Evolutionary conservation across 1,140 invertebrate species (phyloP), one percentile per base, ranked within the genome.

Genomic region (Pogonognathellus flavescens): DNA sequence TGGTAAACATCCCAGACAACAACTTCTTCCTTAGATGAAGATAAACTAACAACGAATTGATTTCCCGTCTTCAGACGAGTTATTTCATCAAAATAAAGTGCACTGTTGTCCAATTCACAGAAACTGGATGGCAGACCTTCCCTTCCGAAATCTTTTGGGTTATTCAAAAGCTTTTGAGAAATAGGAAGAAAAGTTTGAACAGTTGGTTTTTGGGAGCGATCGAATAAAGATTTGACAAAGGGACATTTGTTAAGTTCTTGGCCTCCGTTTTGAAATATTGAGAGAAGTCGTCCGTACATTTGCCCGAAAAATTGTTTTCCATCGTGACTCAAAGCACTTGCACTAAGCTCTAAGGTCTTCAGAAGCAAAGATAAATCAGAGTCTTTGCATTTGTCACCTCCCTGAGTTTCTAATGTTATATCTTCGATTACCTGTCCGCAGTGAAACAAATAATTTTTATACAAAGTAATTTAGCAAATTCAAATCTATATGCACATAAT

Each of bases 1-100:
- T 90, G 92, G 91, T 92, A 91, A 9, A 94, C 92, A 91, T 95
- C 93, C 95, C 95, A 96, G 7, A 97, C 95, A 88, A 93, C 94
- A 53, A 97, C 94, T 90, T 95, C 94, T 86, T 95, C 94, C 9
- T 93, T 90, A 76, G 94, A 92, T 0, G 94, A 94, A 1, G 94
- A 94, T 16, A 96, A 91, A 8, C 94, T 95, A 20, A 94, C 93
- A 18, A 95, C 93, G 90, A 93, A 95, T 88, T 93, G 92, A 52
- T 93, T 91, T 53, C 92, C 92, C 20, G 91, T 92, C 60, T 92
- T 92, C 76, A 93, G 90, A 89, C 93, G 90, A 16, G 92, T 91
- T 4, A 94, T 90, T 89, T 93, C 89, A 91, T 94, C 92, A 88
- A 92, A 91, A 82, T 87, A 86, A 16, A 83, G 60, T 57, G 53